phyloP scores from a whole-genome alignment of 2,888 invertebrate genomes.

The Lochmaea crataegi region DNA sequence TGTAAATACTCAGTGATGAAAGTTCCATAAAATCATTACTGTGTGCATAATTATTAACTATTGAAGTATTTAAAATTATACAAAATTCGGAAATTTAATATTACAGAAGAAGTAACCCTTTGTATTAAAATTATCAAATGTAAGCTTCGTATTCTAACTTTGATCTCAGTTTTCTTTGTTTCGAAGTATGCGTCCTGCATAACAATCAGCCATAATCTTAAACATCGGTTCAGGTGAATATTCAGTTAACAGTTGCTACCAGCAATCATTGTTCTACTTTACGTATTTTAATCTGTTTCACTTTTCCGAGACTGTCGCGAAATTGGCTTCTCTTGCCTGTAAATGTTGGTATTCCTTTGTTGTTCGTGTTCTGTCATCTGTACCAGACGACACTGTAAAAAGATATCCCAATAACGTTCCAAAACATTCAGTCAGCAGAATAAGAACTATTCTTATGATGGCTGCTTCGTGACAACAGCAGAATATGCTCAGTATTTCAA shows the following conservation, averaged over 20 bases:
- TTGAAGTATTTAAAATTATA: neutral
- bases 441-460: too few species aligned
- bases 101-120: neutral
- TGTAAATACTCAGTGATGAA: too few species aligned
- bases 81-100: neutral
- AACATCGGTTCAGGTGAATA: neutral
- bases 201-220: neutral
- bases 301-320: neutral
- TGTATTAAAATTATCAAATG: neutral
- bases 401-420: too few species aligned
- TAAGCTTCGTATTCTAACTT: neutral
- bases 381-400: neutral
- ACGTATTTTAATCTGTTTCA: slow-evolving; percentile 3
- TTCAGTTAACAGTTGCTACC: neutral
- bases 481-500: too few species aligned
- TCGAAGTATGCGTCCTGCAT: neutral
- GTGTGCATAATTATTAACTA: neutral
- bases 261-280: neutral
- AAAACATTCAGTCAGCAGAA: too few species aligned
- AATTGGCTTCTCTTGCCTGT: neutral
- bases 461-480: too few species aligned
- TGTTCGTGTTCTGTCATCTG: neutral
- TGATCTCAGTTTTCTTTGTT: neutral
- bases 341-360: neutral
- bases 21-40: too few species aligned